Percentiles rank a stretch among this genome's conserved stretches.
phyloP scores from a whole-genome alignment of 2,113 vertebrate species.

The Psittacus erithacus region DNA sequence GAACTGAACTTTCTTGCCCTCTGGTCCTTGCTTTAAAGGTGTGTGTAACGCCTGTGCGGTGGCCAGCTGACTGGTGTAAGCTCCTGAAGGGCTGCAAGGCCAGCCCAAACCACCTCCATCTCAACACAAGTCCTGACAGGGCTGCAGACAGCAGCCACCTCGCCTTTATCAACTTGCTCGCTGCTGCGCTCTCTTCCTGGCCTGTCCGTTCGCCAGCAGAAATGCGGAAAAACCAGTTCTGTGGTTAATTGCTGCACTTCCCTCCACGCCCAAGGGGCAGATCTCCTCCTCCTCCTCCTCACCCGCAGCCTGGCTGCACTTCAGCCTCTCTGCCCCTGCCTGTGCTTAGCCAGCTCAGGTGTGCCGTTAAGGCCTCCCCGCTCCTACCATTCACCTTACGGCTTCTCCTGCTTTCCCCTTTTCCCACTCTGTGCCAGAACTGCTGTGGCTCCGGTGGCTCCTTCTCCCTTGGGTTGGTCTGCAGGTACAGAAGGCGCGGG shows the following conservation, averaged over 20 bases:
- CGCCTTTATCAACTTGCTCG: slow-evolving; percentile 2
- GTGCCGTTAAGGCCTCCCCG: neutral
- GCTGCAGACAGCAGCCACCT: neutral
- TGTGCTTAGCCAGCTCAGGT: neutral
- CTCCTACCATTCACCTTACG: neutral
- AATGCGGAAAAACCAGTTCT: slow-evolving; percentile 74
- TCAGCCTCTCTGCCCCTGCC: neutral
- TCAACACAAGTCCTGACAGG: neutral
- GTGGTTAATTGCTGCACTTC: slow-evolving; percentile 72
- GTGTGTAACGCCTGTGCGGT: neutral
- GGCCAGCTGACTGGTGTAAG: neutral
- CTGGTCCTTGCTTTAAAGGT: neutral
- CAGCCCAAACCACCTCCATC: neutral
- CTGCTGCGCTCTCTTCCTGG: slow-evolving; percentile 4
- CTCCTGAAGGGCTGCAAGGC: neutral
- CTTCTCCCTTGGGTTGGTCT: neutral
- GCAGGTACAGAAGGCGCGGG: neutral
- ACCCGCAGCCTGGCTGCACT: neutral
- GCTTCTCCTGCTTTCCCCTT: neutral
- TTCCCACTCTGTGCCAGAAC: neutral
- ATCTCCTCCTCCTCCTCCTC: slow-evolving; percentile 1
- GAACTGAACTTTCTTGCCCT: neutral
- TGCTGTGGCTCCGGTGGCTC: neutral
- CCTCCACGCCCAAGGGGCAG: slow-evolving; percentile 56
- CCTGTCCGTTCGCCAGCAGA: slow-evolving; percentile 52